Percentiles rank a stretch among this genome's conserved stretches.
Conservation (phyloP, 1,140 invertebrate genomes). For the Diabrotica virgifera region DNA sequence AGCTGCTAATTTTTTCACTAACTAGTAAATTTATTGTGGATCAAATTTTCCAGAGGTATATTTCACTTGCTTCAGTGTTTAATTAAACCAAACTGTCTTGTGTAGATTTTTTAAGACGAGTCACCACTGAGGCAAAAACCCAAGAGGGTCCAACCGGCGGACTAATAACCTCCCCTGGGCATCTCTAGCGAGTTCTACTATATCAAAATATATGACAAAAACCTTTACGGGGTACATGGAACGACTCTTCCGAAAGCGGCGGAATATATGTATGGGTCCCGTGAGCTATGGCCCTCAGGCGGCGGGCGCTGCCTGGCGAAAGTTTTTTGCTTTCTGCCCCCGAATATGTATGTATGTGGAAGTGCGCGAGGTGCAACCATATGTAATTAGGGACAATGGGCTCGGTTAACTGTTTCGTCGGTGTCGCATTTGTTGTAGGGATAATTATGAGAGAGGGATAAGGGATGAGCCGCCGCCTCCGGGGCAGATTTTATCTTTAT, state of each 20-base stretch:
- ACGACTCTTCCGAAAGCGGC: background rate
- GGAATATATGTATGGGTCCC: constrained; percentile 7
- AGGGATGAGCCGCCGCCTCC: background rate
- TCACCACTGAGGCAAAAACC: background rate
- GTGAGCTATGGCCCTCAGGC: background rate
- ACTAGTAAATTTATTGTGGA: too few species aligned
- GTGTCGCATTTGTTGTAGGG: background rate
- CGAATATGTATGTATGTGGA: background rate
- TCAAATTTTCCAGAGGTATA: too few species aligned
- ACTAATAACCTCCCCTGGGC: background rate
- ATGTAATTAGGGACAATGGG: constrained; percentile 2
- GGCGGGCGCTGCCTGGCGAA: background rate
- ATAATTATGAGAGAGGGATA: constrained; percentile 1
- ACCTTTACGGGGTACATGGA: constrained; percentile 7
- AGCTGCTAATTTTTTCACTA: too few species aligned
- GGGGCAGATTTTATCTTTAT: background rate
- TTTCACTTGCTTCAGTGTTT: too few species aligned
- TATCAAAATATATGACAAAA: constrained; percentile 13
- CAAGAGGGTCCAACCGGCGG: too few species aligned
- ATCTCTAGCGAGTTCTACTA: background rate
- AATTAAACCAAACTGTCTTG: too few species aligned
- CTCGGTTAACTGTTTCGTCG: background rate
- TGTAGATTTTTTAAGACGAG: too few species aligned
- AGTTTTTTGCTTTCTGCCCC: background rate
- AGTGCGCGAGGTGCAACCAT: background rate